These are phyloP conservation scores for Periophthalmus modestus DNA, from an alignment of 2,113 vertebrate genomes.

Conservation along the genomic window DNA sequence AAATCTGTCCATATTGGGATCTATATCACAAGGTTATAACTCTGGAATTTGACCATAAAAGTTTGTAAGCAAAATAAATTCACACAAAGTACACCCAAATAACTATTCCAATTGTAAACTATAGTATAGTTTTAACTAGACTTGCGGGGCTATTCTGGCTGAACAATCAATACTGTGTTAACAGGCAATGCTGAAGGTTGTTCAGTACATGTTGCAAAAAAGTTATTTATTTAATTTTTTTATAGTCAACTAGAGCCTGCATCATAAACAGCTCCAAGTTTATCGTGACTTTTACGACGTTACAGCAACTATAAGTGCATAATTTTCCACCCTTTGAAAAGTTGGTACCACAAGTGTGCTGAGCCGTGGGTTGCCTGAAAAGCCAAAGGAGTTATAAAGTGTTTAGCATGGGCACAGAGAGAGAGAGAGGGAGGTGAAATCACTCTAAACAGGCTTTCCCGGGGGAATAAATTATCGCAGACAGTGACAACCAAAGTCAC, in stretches of 20 bases:
- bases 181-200: neutral
- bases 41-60: neutral
- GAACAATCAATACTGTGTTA: neutral
- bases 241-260: neutral
- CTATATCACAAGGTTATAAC: neutral
- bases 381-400: slow-evolving; percentile 42
- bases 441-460: slow-evolving; percentile 48
- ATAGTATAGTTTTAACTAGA: neutral
- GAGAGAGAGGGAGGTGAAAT: slow-evolving; percentile 36
- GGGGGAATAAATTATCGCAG: slow-evolving; percentile 60
- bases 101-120: neutral
- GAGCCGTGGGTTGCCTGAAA: slow-evolving; percentile 25
- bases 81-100: neutral
- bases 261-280: neutral
- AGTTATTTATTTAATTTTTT: neutral
- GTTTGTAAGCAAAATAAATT: neutral
- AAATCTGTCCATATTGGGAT: neutral
- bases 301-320: slow-evolving; percentile 19
- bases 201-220: slow-evolving; percentile 3
- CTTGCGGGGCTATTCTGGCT: neutral
- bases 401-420: slow-evolving; percentile 39
- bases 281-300: slow-evolving; percentile 18
- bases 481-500: slow-evolving; percentile 41
- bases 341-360: slow-evolving; percentile 25
- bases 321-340: slow-evolving; percentile 27